Evolutionary conservation across 2,797 vertebrate genomes (phyloP), one percentile per base, ranked within the genome.

Genomic region (Myiotriccus ornatus): DNA sequence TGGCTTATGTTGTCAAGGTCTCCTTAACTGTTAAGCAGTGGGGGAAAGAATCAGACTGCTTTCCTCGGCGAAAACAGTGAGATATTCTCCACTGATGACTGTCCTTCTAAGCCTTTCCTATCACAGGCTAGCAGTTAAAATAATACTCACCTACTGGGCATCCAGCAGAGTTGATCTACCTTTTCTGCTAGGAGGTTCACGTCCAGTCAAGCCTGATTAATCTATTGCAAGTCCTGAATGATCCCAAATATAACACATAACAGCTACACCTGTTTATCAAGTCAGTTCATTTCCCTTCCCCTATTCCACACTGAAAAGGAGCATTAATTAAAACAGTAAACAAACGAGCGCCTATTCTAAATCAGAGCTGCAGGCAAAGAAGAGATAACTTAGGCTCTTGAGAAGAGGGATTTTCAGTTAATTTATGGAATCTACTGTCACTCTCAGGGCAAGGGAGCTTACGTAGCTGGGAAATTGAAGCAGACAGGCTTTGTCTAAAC

Each of bases 301-400:
- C 96, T 97, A 95, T 97, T 97, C 95, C 96, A 89, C 85, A 65
- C 94, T 97, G 98, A 97, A 98, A 98, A 97, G 97, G 94, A 97
- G 98, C 98, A 96, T 98, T 98, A 98, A 98, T 98, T 98, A 98
- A 98, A 97, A 97, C 97, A 97, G 98, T 98, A 98, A 98, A 98
- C 98, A 98, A 98, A 97, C 90, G 95, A 96, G 97, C 87, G 97
- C 97, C 97, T 96, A 94, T 98, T 98, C 97, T 98, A 98, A 98
- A 98, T 97, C 98, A 97, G 98, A 97, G 98, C 98, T 98, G 98
- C 98, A 98, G 98, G 98, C 98, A 97, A 97, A 91, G 92, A 75
- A 97, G 98, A 98, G 98, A 98, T 98, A 98, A 98, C 98, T 98
- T 97, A 96, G 97, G 97, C 98, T 98, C 97, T 97, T 89, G 98